Base-by-base conservation (phyloP, 2,888 invertebrate genomes). In the Stenodema calcarata region DNA sequence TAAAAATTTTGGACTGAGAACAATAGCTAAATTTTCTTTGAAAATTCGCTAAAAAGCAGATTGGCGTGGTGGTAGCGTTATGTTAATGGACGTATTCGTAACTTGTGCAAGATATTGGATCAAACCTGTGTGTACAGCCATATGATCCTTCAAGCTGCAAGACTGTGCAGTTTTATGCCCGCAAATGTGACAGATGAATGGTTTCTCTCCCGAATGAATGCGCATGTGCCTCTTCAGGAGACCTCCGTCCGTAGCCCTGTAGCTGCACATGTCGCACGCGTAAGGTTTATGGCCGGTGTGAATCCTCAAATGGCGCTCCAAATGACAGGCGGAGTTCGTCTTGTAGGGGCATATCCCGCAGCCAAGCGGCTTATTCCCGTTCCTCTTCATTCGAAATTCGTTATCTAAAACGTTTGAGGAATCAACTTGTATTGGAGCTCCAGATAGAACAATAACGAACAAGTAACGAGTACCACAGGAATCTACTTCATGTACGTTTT, bases 211-310 rank as follows among this genome's bases (percentile, higher is more conserved):
- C 0, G 96, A 96, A 91, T 98, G 98, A 0, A 97, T 97, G 27
- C 97, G 93, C 97, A 98, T 98, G 91, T 98, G 98, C 0, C 98
- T 94, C 0, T 98, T 93, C 7, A 98, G 92, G 91, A 98, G 98
- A 91, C 98, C 97, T 0, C 97, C 96, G 35, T 85, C 85, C 1
- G 85, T 76, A 1, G 70, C 85, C 47, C 41, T 75, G 41, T 85
- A 85, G 50, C 54, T 50, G 78, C 85, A 85, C 30, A 54, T 42
- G 23, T 75, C 76, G 62, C 85, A 85, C 0, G 85, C 85, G 35
- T 85, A 85, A 0, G 85, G 85, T 18, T 85, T 85, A 12, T 76
- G 70, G 3, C 85, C 85, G 0, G 85, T 85, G 62, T 85, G 85
- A 9, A 50, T 75, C 30, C 85, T 54, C 4, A 85, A 30, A 41